Evolutionary conservation across 23 tunicate species (phyloP), one percentile per base, ranked within the genome.

Genomic region (Clavelina lepadiformis): DNA sequence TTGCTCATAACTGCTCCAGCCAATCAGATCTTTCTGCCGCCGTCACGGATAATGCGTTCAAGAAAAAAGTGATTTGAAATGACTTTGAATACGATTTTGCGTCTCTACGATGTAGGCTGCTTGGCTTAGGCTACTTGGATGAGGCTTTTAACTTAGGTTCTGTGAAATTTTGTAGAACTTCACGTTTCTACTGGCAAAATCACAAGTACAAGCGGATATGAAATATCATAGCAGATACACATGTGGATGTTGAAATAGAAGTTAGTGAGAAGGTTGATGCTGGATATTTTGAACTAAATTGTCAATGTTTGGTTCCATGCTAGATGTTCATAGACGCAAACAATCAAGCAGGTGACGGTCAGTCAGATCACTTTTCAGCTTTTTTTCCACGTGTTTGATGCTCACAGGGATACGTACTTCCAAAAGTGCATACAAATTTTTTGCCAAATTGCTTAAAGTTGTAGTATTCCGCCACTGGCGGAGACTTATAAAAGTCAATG

Each of bases 341-440:
- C 49, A 8, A 41, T 41, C 49, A 41, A 41, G 13, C 49, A 41
- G 49, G 49, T 8, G 49, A 41, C 49, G 15, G 49, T 41, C 49
- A 41, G 49, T 41, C 49, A 41, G 49, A 41, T 41, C 15, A 41
- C 49, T 41, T 41, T 15, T 41, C 49, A 41, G 49, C 49, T 41
- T 41, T 11, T 41, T 41, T 41, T 41, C 49, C 13, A 41, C 11
- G 15, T 11, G n/a, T n/a, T 15, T 11, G 15, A 8, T 41, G 49
- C 49, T 41, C 49, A 41, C 49, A 41, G 49, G 49, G 15, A 41
- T 41, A 41, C 49, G 49, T 41, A 41, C 49, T 41, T 41, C 49
- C 49, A 41, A 41, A 41, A 11, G 15, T 41, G 49, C 49, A 41
- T 41, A 41, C 11, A 41, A 8, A 41, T 41, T 15, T 41, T 41